phyloP scores from a whole-genome alignment of 2,888 invertebrate species.

The Ennomos quercinarius region DNA sequence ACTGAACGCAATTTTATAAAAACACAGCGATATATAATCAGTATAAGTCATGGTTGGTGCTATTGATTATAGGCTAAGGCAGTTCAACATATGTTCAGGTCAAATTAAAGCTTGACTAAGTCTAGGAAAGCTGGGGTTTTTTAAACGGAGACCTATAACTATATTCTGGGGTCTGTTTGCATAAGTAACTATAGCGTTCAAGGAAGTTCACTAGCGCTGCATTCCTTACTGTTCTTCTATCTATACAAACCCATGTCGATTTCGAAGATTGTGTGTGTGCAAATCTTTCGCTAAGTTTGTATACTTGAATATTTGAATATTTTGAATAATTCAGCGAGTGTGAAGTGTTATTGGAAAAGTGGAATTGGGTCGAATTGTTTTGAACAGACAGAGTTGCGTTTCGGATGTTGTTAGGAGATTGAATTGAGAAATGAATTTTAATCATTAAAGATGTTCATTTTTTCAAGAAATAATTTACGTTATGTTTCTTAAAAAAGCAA shows the following conservation, averaged over 20 bases:
- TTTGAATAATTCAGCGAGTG: conserved; percentile 35
- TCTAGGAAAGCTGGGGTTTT: too few species aligned
- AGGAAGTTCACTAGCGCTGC: background rate
- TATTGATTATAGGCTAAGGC: too few species aligned
- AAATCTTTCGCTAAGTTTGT: conserved; percentile 33
- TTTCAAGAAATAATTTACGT: too few species aligned
- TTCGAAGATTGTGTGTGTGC: conserved; percentile 33
- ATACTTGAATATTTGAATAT: conserved; percentile 29
- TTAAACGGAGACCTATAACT: too few species aligned
- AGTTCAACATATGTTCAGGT: too few species aligned
- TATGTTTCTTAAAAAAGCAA: too few species aligned
- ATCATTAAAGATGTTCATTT: background rate
- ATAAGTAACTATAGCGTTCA: too few species aligned
- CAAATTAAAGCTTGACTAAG: too few species aligned
- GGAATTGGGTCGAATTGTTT: conserved; percentile 30
- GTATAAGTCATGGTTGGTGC: too few species aligned
- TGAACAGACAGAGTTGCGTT: conserved; percentile 9
- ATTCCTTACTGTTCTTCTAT: conserved; percentile 6
- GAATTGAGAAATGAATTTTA: conserved; percentile 3
- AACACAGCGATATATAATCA: too few species aligned
- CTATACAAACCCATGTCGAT: conserved; percentile 20
- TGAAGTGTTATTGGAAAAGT: conserved; percentile 32
- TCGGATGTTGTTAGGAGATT: conserved; percentile 5
- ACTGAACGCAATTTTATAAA: too few species aligned
- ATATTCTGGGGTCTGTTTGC: too few species aligned